A percentile compares a stretch with the other conserved stretches of the same genome.
These are phyloP conservation scores for Tympanuchus pallidicinctus DNA, from an alignment of 2,113 vertebrate species.

Conservation along the genomic window DNA sequence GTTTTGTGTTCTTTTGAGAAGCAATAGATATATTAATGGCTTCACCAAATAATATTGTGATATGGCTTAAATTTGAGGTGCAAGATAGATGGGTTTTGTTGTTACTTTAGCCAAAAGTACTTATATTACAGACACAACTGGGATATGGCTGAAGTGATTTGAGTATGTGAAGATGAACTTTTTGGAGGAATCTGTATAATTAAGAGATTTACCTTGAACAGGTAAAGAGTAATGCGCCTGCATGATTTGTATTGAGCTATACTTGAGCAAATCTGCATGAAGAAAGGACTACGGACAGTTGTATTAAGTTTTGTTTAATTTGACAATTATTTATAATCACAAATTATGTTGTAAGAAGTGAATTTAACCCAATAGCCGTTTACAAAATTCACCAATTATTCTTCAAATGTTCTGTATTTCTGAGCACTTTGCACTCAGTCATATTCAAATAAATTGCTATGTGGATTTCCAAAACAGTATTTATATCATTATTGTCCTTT, in stretches of 20 bases:
- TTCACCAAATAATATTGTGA: not conserved
- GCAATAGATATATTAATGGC: not conserved
- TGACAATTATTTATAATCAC: not conserved
- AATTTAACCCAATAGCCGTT: not conserved
- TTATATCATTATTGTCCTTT: not conserved
- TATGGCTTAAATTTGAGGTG: not conserved
- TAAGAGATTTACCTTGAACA: not conserved
- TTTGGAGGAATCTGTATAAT: not conserved
- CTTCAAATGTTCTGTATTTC: not conserved
- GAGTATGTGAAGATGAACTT: not conserved
- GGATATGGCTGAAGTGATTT: not conserved
- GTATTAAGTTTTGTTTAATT: not conserved
- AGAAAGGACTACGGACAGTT: not conserved
- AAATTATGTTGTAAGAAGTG: not conserved
- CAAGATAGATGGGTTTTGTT: not conserved
- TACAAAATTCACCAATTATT: not conserved
- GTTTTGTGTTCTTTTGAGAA: not conserved
- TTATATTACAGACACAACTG: not conserved
- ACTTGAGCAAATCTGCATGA: not conserved
- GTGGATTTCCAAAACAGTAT: not conserved
- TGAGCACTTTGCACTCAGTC: not conserved
- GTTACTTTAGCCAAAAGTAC: not conserved
- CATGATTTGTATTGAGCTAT: not conserved
- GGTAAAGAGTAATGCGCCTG: not conserved
- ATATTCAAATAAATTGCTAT: not conserved